Percentiles rank a stretch among this genome's conserved stretches.
These are phyloP conservation scores for Dunckerocampus dactyliophorus DNA, from an alignment of 2,113 vertebrate species.

Conservation along the genomic window DNA sequence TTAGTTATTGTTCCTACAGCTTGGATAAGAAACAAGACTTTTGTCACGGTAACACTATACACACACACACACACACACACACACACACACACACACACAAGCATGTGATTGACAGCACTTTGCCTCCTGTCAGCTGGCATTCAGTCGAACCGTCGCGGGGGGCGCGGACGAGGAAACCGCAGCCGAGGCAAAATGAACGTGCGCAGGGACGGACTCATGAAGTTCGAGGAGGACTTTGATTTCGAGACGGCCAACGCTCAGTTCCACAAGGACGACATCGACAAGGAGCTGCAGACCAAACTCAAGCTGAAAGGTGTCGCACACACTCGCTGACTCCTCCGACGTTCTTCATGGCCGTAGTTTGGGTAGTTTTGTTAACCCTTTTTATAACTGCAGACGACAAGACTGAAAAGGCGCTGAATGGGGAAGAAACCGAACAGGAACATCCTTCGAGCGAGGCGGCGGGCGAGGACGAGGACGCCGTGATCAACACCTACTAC, in stretches of 20 bases:
- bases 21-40: too few relatives aligned
- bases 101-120: not conserved
- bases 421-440: slow-evolving; percentile 87
- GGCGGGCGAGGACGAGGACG: slow-evolving; percentile 85
- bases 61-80: too few relatives aligned
- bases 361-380: not conserved
- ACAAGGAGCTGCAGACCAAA: slow-evolving; percentile 96
- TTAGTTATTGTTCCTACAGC: too few relatives aligned
- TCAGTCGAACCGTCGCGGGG: slow-evolving; percentile 77
- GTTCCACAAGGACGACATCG: slow-evolving; percentile 98
- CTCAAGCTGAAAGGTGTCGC: slow-evolving; percentile 93
- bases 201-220: slow-evolving; percentile 89
- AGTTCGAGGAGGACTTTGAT: slow-evolving; percentile 98
- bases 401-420: slow-evolving; percentile 84
- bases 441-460: slow-evolving; percentile 78
- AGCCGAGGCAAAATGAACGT: slow-evolving; percentile 86
- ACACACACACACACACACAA: too few relatives aligned
- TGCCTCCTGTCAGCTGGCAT: slow-evolving; percentile 53
- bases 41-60: too few relatives aligned
- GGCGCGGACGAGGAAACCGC: slow-evolving; percentile 84
- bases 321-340: not conserved
- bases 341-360: not conserved
- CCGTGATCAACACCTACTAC: slow-evolving; percentile 84
- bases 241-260: slow-evolving; percentile 98
- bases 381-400: slow-evolving; percentile 76